Evolutionary conservation across 2,888 invertebrate genomes (phyloP).

Genomic region (Leptopilina drosophilae): DNA sequence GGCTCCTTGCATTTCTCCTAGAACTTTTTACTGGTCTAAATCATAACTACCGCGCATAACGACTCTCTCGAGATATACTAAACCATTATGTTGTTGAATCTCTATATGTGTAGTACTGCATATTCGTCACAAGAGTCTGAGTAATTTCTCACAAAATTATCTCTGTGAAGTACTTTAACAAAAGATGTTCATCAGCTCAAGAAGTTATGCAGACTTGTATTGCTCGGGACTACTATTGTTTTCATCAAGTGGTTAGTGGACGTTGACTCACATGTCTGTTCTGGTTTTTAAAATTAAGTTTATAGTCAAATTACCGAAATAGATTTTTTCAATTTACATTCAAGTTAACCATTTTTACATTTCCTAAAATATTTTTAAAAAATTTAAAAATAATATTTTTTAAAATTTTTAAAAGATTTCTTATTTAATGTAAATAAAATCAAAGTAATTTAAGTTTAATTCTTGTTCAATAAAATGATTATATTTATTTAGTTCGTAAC

Average conservation of each 20-base stretch:
- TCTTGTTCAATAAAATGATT: too few species aligned
- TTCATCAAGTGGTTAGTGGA: background rate
- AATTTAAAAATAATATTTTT: too few species aligned
- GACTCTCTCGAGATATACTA: slow-evolving; percentile 13
- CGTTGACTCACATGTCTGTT: background rate
- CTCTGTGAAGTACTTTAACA: slow-evolving; percentile 11
- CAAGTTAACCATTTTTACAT: background rate
- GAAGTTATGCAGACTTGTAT: slow-evolving; percentile 7
- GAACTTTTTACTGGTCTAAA: slow-evolving; percentile 35
- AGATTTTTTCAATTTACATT: background rate
- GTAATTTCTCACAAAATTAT: slow-evolving; percentile 40
- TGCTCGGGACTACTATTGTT: background rate
- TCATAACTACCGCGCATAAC: background rate
- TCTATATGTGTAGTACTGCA: background rate
- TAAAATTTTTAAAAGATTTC: too few species aligned
- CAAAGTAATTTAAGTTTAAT: too few species aligned
- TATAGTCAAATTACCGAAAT: background rate
- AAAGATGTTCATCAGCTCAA: slow-evolving; percentile 17
- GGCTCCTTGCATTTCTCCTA: background rate
- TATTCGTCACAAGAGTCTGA: slow-evolving; percentile 5
- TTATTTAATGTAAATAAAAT: too few species aligned
- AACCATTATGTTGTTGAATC: background rate
- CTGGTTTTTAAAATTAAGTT: background rate
- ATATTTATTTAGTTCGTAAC: too few species aligned
- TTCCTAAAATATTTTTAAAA: too few species aligned